phyloP scores from a whole-genome alignment of 2,888 invertebrate species.

The Syrphus vitripennis region DNA sequence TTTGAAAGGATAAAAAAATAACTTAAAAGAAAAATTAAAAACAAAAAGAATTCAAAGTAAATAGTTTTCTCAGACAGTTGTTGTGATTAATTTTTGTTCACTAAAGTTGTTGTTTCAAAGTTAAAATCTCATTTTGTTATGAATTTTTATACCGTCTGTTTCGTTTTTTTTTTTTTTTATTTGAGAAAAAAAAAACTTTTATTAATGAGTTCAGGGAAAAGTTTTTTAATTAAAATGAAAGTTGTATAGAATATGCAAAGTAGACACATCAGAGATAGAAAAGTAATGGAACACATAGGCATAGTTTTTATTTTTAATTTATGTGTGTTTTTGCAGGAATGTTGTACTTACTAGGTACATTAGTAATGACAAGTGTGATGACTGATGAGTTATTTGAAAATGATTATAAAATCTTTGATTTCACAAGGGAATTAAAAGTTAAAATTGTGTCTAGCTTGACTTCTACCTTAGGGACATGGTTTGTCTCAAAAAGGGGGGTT shows the following conservation, averaged over 20 bases:
- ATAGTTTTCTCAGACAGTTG: conserved; percentile 20
- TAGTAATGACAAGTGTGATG: not conserved
- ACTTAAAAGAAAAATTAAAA: not conserved
- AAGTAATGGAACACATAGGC: not conserved
- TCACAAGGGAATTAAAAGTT: not conserved
- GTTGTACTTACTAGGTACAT: not conserved
- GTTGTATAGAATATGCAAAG: not conserved
- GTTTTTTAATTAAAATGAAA: conserved; percentile 57
- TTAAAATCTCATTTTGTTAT: conserved; percentile 32
- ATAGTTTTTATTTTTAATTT: not conserved
- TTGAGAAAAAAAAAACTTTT: not conserved
- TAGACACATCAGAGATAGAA: not conserved
- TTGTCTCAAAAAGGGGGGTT: not conserved
- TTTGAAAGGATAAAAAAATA: not conserved
- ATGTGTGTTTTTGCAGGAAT: not conserved
- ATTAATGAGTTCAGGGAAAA: conserved; percentile 37
- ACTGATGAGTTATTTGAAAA: not conserved
- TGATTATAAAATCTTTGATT: not conserved
- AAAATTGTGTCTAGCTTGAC: not conserved
- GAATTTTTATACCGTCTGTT: not conserved
- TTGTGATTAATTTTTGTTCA: conserved; percentile 45
- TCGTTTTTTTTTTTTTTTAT: not conserved
- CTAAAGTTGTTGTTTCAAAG: conserved; percentile 39
- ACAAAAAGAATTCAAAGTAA: not conserved
- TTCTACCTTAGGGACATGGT: not conserved